phyloP scores from a whole-genome alignment of 2,113 vertebrate species.

The Rhynchomys soricoides region DNA sequence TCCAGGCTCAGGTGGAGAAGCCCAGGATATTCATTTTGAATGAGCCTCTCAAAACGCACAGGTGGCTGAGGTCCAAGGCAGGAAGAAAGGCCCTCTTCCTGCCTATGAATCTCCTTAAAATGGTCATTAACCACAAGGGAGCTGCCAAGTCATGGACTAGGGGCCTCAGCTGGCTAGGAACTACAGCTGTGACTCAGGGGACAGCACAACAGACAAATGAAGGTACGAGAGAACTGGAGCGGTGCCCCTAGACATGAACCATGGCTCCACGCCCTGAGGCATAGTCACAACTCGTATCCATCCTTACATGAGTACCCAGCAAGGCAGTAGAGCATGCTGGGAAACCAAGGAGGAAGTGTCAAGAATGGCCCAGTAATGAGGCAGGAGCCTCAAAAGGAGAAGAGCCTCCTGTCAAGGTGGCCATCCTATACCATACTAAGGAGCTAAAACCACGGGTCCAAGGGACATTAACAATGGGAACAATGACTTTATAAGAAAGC shows the following conservation, averaged over 20 bases:
- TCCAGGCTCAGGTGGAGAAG: neutral
- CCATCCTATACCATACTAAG: neutral
- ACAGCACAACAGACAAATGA: neutral
- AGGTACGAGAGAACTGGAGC: neutral
- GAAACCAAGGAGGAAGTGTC: neutral
- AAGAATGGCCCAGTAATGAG: neutral
- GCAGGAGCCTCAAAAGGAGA: neutral
- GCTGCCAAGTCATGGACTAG: neutral
- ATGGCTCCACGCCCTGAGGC: neutral
- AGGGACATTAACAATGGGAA: neutral
- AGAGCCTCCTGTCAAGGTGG: neutral
- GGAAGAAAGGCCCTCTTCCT: neutral
- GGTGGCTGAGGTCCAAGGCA: neutral
- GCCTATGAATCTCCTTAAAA: neutral
- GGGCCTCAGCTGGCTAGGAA: rapidly evolving
- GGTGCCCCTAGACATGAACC: neutral
- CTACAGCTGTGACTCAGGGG: neutral
- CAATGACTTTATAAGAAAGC: neutral
- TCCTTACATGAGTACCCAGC: too few relatives aligned
- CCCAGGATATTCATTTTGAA: too few relatives aligned
- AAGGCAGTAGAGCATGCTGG: neutral
- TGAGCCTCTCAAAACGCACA: neutral
- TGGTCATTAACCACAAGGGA: neutral
- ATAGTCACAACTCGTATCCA: neutral
- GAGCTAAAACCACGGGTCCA: neutral